Conservation (phyloP, 2,113 vertebrate genomes). For the Microcebus ravelobensis region DNA sequence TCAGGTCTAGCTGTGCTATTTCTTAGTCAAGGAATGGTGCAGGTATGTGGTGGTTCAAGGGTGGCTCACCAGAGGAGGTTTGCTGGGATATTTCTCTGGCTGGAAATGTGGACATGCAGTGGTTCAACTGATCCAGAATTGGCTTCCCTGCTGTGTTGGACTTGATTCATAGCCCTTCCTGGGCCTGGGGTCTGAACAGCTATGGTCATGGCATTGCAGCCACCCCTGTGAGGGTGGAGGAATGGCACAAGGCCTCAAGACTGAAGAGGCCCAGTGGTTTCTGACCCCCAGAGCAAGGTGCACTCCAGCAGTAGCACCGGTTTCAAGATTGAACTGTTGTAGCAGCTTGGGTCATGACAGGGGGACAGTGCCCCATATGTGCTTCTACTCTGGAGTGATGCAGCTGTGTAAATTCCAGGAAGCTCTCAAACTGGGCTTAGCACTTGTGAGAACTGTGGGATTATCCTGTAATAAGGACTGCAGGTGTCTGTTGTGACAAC, state of each 20-base stretch:
- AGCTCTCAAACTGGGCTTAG: not conserved
- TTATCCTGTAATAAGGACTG: not conserved
- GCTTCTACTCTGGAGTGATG: not conserved
- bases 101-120: not conserved
- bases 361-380: not conserved
- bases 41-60: not conserved
- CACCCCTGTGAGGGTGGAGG: not conserved
- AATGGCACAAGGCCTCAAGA: not conserved
- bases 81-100: not conserved
- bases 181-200: not conserved
- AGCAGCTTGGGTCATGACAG: too few relatives aligned
- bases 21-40: not conserved
- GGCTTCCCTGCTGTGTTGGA: not conserved
- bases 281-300: not conserved
- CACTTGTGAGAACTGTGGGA: not conserved
- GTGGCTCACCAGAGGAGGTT: not conserved
- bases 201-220: not conserved
- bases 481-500: not conserved
- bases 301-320: not conserved
- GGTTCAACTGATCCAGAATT: not conserved
- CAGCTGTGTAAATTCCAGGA: not conserved
- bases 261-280: not conserved
- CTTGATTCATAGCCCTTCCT: not conserved
- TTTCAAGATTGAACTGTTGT: not conserved
- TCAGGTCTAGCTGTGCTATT: not conserved